Evolutionary conservation across 2,888 invertebrate genomes (phyloP).

Genomic region (Physocephala rufipes): DNA sequence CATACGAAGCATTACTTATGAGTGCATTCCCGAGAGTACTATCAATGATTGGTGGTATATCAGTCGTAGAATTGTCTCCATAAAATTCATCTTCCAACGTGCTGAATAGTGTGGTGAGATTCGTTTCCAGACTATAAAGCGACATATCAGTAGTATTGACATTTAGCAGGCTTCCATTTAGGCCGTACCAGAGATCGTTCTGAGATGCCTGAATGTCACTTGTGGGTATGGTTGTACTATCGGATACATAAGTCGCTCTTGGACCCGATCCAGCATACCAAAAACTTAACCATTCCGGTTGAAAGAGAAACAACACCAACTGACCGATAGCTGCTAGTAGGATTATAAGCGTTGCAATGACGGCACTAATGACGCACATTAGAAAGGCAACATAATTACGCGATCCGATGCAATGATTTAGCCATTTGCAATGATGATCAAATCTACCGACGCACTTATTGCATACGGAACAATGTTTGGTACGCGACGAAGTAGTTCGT

Average conservation of each 20-base stretch:
- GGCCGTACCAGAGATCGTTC: constrained; percentile 12
- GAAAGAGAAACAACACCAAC: constrained; percentile 72
- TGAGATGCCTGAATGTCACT: too few relatives aligned
- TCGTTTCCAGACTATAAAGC: neutral
- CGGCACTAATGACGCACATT: constrained; percentile 81
- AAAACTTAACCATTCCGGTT: constrained; percentile 69
- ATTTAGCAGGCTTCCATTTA: constrained; percentile 4
- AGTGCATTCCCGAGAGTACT: constrained; percentile 31
- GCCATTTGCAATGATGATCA: constrained; percentile 99
- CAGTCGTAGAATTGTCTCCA: constrained; percentile 21
- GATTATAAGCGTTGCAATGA: constrained; percentile 76
- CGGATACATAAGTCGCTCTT: constrained; percentile 37
- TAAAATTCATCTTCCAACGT: constrained; percentile 26
- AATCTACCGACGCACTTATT: constrained; percentile 96
- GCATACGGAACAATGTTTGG: constrained; percentile 96
- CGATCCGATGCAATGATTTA: constrained; percentile 95
- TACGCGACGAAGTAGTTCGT: constrained; percentile 76
- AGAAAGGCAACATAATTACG: constrained; percentile 89
- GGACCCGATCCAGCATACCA: constrained; percentile 58
- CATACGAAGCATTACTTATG: neutral
- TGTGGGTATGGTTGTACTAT: constrained; percentile 33
- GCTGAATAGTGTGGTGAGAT: constrained; percentile 17
- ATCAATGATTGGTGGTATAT: constrained; percentile 26
- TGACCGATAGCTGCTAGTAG: constrained; percentile 76
- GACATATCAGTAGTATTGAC: neutral